Conservation (phyloP, 2,888 invertebrate genomes). For the Callyntrura guangdongensis region DNA sequence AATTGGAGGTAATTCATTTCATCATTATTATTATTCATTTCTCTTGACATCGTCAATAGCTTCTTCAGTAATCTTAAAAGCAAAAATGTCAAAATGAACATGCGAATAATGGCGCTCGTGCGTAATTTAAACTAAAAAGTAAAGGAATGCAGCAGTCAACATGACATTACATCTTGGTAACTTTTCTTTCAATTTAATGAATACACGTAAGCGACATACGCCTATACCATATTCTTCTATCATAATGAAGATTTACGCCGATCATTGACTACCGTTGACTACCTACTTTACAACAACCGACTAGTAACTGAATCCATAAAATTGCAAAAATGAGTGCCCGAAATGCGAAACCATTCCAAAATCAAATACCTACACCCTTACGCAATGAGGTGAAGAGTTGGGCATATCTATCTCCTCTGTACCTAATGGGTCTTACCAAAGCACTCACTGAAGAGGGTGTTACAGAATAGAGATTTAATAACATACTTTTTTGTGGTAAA, state of each 20-base stretch:
- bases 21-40: neutral
- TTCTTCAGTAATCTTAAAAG: neutral
- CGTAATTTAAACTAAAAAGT: neutral
- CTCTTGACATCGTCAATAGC: neutral
- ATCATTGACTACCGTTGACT: neutral
- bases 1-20: neutral
- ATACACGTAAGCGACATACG: neutral
- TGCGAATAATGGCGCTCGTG: neutral
- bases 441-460: neutral
- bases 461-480: too few relatives aligned
- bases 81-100: neutral
- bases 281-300: neutral
- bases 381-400: too few relatives aligned
- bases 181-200: neutral
- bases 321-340: neutral
- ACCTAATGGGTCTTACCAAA: neutral
- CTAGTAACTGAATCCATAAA: conserved; percentile 14
- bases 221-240: neutral
- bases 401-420: too few relatives aligned
- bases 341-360: neutral
- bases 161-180: neutral
- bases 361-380: neutral
- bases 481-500: too few relatives aligned
- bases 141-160: too few relatives aligned
- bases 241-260: conserved; percentile 61